phyloP scores from a whole-genome alignment of 2,888 invertebrate species.

The Coelogynopora nodosa region DNA sequence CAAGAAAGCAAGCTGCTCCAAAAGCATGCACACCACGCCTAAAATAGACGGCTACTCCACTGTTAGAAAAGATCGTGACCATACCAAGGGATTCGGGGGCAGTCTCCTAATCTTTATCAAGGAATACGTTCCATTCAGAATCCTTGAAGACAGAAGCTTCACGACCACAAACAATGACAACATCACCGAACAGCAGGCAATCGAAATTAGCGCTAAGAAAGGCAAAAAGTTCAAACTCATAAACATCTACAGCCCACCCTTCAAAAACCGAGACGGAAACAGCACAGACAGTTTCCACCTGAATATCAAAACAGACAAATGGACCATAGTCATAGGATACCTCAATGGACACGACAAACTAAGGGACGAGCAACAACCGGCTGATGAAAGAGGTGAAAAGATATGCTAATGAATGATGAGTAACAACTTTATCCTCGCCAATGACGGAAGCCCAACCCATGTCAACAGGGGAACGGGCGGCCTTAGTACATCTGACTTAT shows the following conservation, averaged over 20 bases:
- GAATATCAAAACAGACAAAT: not conserved
- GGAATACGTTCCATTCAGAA: too few relatives aligned
- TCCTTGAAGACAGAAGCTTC: not conserved
- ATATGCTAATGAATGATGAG: not conserved
- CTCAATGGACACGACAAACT: not conserved
- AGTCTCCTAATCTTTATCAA: too few relatives aligned
- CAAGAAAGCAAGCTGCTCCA: too few relatives aligned
- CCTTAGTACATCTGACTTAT: not conserved
- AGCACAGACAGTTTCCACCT: not conserved
- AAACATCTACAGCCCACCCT: not conserved
- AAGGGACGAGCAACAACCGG: not conserved
- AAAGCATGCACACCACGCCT: too few relatives aligned
- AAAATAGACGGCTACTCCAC: slow-evolving; percentile 1
- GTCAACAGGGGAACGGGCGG: not conserved
- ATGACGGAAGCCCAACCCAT: not conserved
- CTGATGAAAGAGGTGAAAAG: not conserved
- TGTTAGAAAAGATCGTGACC: not conserved
- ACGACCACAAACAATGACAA: not conserved
- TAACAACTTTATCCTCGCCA: not conserved
- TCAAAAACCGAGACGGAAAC: not conserved
- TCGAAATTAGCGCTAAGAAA: not conserved
- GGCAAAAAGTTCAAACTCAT: not conserved
- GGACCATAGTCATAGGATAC: not conserved
- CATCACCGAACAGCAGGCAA: not conserved
- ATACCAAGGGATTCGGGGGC: slow-evolving; percentile 22